A percentile compares a stretch with the other conserved stretches of the same genome.
Evolutionary conservation across 2,113 vertebrate genomes (phyloP).

Genomic region (Spilogale gracilis): DNA sequence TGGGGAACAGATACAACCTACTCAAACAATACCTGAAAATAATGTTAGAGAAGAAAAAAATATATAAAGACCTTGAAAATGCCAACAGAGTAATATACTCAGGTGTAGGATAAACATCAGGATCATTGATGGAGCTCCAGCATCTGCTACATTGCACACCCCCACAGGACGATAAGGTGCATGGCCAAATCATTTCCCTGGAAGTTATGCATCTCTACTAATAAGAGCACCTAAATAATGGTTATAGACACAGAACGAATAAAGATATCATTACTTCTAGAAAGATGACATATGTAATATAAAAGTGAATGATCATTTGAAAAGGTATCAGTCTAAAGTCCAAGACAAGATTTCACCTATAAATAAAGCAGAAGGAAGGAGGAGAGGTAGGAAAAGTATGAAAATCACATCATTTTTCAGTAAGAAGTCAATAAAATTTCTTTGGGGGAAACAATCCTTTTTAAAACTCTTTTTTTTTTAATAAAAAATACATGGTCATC

Average conservation of each 20-base stretch:
- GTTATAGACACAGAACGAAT: not conserved
- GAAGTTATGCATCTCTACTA: not conserved
- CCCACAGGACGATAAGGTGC: rapidly evolving
- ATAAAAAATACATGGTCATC: not conserved
- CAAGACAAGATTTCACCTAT: not conserved
- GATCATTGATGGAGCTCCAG: not conserved
- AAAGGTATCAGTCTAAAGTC: not conserved
- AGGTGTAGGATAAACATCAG: not conserved
- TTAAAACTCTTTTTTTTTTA: not conserved
- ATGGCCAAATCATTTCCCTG: rapidly evolving
- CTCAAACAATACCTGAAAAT: not conserved
- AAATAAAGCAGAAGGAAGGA: not conserved
- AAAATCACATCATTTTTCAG: not conserved
- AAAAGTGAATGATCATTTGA: not conserved
- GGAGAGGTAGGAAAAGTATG: not conserved
- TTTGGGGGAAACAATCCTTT: not conserved
- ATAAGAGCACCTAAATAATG: not conserved
- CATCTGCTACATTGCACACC: not conserved
- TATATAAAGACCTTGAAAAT: not conserved
- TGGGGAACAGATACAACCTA: not conserved
- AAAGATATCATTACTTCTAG: not conserved
- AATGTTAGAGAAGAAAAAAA: not conserved
- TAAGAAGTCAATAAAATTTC: not conserved
- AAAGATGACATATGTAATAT: not conserved
- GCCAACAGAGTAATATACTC: not conserved